Evolutionary conservation across 2,888 invertebrate genomes (phyloP), one percentile per base, ranked within the genome.

Genomic region (Xestoiulus laeticollis): DNA sequence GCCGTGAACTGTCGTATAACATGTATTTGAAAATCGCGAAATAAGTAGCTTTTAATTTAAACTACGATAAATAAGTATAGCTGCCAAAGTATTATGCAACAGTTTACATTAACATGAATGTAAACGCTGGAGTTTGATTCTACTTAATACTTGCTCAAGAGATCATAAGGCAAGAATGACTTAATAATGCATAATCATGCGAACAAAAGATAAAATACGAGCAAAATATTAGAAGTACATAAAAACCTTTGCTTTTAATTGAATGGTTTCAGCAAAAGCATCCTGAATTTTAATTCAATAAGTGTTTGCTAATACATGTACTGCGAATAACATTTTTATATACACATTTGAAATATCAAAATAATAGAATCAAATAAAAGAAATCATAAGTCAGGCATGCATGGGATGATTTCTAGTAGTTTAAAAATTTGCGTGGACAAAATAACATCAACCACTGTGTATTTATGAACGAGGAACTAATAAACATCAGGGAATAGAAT

Each of bases 261-360:
- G 59, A 59, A n/a, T 8, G 22, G n/a, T 59, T 59, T 59, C 59
- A 59, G 59, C 59, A 59, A 59, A 48, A 59, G 59, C 59, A 59
- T 59, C 59, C 59, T 59, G 59, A 59, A 12, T 8, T 59, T 59
- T 59, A 59, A 59, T 59, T 22, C n/a, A 59, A 59, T 59, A 59
- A 59, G 59, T 59, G 59, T 59, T 59, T 59, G 59, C n/a, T 59
- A n/a, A 22, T 59, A 59, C 59, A 59, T 59, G 59, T 59, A 59
- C 22, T 59, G 59, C 59, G n/a, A 22, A 59, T 59, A n/a, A 59
- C 59, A 59, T 59, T 59, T 59, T 59, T 19, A 59, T 59, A 59
- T 59, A 59, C n/a, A 59, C 59, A 59, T 59, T 48, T 12, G 48
- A 48, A 48, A 48, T 48, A 48, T 48, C 19, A n/a, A 59, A 59